Conservation (phyloP, 2,113 vertebrate genomes). For the Semnornis frantzii region DNA sequence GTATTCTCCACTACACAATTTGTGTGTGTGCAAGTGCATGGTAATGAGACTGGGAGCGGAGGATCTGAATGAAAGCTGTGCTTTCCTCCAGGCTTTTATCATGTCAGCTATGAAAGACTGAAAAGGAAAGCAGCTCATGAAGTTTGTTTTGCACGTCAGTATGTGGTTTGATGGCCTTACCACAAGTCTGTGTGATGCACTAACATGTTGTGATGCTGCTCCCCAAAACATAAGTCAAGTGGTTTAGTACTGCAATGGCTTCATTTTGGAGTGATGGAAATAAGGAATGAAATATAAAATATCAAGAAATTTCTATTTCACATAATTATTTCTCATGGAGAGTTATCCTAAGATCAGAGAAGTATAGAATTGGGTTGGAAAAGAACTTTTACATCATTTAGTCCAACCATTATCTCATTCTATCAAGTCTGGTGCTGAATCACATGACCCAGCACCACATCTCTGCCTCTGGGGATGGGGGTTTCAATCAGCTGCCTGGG, state of each 20-base stretch:
- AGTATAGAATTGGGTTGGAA: too few species aligned
- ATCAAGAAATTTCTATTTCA: not conserved
- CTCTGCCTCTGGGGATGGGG: too few species aligned
- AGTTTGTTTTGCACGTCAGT: too few species aligned
- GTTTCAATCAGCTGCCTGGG: too few species aligned
- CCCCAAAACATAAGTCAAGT: not conserved
- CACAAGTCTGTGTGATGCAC: not conserved
- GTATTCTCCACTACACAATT: not conserved
- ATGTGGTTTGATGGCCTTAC: not conserved
- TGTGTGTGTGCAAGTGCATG: not conserved
- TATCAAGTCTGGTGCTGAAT: too few species aligned
- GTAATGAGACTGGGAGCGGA: not conserved
- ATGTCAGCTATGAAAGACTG: too few species aligned
- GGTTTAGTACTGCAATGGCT: not conserved
- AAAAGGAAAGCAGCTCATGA: too few species aligned
- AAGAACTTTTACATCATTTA: too few species aligned
- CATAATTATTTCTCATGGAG: not conserved
- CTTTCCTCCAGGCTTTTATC: too few species aligned
- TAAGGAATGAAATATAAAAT: not conserved
- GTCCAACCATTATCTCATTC: too few species aligned
- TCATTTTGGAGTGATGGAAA: not conserved
- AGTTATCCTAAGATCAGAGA: not conserved
- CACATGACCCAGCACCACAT: too few species aligned
- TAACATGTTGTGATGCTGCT: not conserved
- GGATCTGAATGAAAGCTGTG: too few species aligned